A percentile compares a stretch with the other conserved stretches of the same genome.
These are phyloP conservation scores for Drosophila neotestacea DNA, from an alignment of 2,888 invertebrate genomes.

Conservation along the genomic window DNA sequence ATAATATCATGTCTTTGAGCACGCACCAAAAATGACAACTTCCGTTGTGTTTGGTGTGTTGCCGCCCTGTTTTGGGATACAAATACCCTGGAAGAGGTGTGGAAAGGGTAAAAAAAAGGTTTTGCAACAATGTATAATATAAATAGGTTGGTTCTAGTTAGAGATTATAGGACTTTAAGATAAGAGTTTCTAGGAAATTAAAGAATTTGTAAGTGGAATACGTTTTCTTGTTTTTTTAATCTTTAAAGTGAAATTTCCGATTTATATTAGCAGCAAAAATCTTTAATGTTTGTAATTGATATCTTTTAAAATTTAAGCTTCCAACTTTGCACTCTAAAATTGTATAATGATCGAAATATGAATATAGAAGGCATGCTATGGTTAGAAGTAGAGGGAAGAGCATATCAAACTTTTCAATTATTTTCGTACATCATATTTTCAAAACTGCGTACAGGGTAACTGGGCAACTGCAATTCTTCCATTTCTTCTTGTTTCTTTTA, in stretches of 20 bases:
- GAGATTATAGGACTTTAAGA: background rate
- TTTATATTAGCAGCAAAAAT: too few species aligned
- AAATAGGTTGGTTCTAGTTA: background rate
- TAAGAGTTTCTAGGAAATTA: background rate
- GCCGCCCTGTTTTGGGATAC: slow-evolving; percentile 7
- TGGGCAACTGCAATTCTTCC: background rate
- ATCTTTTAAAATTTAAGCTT: too few species aligned
- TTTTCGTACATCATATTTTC: background rate
- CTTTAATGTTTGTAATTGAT: too few species aligned
- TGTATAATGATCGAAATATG: background rate
- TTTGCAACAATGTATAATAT: background rate
- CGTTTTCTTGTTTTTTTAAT: too few species aligned
- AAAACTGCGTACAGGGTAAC: background rate
- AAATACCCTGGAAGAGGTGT: slow-evolving; percentile 6
- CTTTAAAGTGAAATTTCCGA: too few species aligned
- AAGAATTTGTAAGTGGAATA: background rate
- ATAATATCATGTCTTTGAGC: slow-evolving; percentile 43
- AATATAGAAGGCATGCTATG: background rate
- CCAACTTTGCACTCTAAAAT: background rate
- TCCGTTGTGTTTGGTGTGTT: slow-evolving; percentile 34
- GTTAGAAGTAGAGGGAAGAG: background rate
- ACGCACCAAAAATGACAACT: slow-evolving; percentile 52
- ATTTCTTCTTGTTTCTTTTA: too few species aligned
- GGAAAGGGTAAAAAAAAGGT: background rate
- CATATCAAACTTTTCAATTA: background rate